Base-by-base conservation (phyloP, 1,140 invertebrate species). In the Oryzaephilus surinamensis region DNA sequence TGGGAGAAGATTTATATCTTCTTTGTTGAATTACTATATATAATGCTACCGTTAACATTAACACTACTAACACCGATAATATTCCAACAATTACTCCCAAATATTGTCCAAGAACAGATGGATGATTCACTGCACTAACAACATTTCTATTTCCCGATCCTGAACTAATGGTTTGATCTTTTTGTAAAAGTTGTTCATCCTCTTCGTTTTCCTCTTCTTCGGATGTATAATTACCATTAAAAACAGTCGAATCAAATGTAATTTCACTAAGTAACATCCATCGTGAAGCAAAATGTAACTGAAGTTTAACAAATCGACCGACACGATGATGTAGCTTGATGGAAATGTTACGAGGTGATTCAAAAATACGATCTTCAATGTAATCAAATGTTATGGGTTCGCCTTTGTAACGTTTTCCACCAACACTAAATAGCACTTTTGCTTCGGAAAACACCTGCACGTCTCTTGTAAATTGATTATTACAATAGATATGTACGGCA, bases 241-340 rank as follows among this genome's bases (percentile, higher is more conserved):
- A 45, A 6, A 50, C 43, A 7, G 45, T 78, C 8, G 82, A 86
- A 51, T 84, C 79, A 52, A 86, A 88, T 4, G 76, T 76, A 29
- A 93, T 71, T 66, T 94, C 90, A 61, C 85, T 89, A 50, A 95
- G 75, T 62, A 95, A 77, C 43, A 95, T 85, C 88, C 88, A 94
- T 34, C 76, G 71, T 3, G 84, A 73, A 5, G 84, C 78, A 63
- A 93, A 94, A 49, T 73, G 74, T 7, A 93, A 65, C 49, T 81
- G 76, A 10, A 93, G 67, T 49, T 84, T 84, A 16, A 93, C 77
- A 64, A 80, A 89, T 54, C 75, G 73, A 3, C 84, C 89, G 16
- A 92, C 73, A 5, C 84, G 73, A 51, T 91, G 79, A 58, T 87
- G 79, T 10, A 93, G 71, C 50, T 84, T 83, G 49, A 94, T 84